A percentile compares a stretch with the other conserved stretches of the same genome.
Conservation (phyloP, 2,113 vertebrate species). For the Megatriorchis doriae region DNA sequence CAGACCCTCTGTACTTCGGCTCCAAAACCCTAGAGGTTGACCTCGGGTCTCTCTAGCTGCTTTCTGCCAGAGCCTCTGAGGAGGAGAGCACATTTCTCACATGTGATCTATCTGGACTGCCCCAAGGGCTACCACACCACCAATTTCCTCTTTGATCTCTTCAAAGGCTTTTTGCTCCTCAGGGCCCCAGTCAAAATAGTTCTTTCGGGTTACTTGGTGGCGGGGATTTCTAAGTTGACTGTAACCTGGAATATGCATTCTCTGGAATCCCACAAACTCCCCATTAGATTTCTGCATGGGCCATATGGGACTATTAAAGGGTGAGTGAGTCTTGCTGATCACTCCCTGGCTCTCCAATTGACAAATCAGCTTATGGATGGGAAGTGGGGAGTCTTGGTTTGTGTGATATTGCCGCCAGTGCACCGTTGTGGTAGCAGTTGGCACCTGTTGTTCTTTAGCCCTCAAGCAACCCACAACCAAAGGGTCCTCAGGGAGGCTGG, state of each 20-base stretch:
- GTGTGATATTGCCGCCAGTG: no score
- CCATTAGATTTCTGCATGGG: no score
- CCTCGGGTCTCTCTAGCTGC: neutral
- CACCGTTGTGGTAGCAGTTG: no score
- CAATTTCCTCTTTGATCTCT: neutral
- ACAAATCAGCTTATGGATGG: no score
- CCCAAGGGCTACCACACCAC: neutral
- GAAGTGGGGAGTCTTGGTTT: no score
- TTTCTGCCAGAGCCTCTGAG: neutral
- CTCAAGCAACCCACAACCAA: no score
- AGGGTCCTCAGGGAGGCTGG: no score
- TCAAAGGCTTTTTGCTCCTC: neutral
- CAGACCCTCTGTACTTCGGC: neutral
- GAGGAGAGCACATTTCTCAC: neutral
- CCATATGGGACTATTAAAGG: no score
- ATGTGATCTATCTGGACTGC: neutral
- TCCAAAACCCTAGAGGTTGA: accelerated
- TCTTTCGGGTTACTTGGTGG: neutral
- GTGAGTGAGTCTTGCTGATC: no score
- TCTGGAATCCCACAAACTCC: neutral
- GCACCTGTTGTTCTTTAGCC: no score
- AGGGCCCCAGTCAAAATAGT: neutral
- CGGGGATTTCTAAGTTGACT: neutral
- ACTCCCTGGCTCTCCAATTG: no score
- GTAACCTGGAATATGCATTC: neutral